Percentiles rank a stretch among this genome's conserved stretches.
These are phyloP conservation scores for Lagocephalus sceleratus DNA, from an alignment of 2,797 vertebrate species.

Conservation along the genomic window DNA sequence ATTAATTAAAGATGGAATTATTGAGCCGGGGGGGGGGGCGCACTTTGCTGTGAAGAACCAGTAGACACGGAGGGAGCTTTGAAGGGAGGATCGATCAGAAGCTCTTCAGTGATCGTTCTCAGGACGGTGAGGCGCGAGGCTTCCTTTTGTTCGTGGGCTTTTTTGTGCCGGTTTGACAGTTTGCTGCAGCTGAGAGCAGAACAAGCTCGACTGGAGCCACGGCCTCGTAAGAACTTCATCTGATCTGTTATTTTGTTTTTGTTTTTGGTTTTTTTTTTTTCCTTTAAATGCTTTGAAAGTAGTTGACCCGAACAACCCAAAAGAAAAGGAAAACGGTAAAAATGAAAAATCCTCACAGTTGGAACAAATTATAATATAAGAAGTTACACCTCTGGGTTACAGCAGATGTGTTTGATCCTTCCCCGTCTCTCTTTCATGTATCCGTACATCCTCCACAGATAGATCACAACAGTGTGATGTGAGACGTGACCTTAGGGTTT, in stretches of 20 bases:
- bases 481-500: conserved; percentile 23
- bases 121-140: not conserved
- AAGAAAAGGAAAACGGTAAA: conserved; percentile 1
- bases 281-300: conserved; percentile 6
- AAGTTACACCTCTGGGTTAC: conserved; percentile 5
- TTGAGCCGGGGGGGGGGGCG: conserved; percentile 26
- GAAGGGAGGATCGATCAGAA: not conserved
- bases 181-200: conserved; percentile 24
- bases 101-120: no score
- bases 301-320: conserved; percentile 4
- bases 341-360: not conserved
- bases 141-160: conserved; percentile 24
- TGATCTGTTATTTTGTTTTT: not conserved
- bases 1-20: conserved; percentile 55
- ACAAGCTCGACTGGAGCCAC: conserved; percentile 10
- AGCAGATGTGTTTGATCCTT: conserved; percentile 14
- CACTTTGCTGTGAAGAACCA: conserved; percentile 3
- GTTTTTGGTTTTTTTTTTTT: not conserved
- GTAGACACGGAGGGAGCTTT: conserved; percentile 10
- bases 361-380: no score
- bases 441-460: conserved; percentile 9
- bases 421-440: conserved; percentile 34
- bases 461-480: conserved; percentile 18
- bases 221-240: conserved; percentile 7
- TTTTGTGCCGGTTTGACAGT: conserved; percentile 26